Evolutionary conservation across 2,888 invertebrate genomes (phyloP).

Genomic region (Leptinotarsa haldemani): DNA sequence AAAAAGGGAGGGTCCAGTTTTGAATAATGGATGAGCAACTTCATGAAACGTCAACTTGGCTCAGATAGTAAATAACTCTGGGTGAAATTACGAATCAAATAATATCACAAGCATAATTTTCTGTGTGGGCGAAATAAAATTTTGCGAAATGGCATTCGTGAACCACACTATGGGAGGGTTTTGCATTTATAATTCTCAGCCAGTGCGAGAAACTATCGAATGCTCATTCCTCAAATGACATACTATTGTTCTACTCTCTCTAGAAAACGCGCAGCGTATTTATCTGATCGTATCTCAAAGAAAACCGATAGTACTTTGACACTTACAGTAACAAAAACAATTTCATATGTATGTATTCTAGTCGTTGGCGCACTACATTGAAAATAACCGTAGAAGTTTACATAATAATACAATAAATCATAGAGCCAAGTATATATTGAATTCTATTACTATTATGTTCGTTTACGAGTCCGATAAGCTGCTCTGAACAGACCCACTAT

Average conservation of each 20-base stretch:
- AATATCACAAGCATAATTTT: no score
- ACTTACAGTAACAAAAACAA: constrained; percentile 27
- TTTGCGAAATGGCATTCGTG: no score
- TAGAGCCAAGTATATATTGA: constrained; percentile 46
- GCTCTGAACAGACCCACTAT: constrained; percentile 20
- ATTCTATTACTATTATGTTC: constrained; percentile 45
- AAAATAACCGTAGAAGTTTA: constrained; percentile 40
- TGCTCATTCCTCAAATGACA: background rate
- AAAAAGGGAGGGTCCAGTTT: no score
- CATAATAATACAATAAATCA: constrained; percentile 47
- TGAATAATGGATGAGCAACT: no score
- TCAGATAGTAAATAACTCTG: no score
- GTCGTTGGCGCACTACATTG: constrained; percentile 29
- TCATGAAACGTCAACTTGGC: no score
- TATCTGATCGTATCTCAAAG: constrained; percentile 14
- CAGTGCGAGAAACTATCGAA: background rate
- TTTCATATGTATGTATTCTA: constrained; percentile 40
- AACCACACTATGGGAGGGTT: background rate
- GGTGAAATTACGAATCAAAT: no score
- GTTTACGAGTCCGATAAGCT: constrained; percentile 26
- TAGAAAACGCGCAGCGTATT: background rate
- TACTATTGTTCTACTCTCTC: background rate
- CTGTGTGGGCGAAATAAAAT: no score
- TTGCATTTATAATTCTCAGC: background rate
- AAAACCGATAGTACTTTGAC: constrained; percentile 15